These are phyloP conservation scores for Eueremaeus valkanovi DNA, from an alignment of 2,888 invertebrate genomes.

Conservation along the genomic window DNA sequence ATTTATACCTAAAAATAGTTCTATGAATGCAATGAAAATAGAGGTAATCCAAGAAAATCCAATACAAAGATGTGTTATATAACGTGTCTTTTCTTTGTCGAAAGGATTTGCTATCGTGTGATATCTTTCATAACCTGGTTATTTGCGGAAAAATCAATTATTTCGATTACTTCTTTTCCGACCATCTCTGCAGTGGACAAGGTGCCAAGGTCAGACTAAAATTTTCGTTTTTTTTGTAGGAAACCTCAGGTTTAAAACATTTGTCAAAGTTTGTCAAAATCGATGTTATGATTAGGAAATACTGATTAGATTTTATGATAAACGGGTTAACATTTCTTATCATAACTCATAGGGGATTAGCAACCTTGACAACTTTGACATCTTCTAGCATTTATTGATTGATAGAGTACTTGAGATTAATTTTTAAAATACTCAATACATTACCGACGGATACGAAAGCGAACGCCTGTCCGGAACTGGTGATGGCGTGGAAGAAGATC, in stretches of 20 bases:
- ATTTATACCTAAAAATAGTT: constrained; percentile 12
- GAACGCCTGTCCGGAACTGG: constrained; percentile 34
- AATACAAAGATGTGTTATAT: constrained; percentile 30
- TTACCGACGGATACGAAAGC: constrained; percentile 39
- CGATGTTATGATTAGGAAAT: too few relatives aligned
- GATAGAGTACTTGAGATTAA: too few relatives aligned
- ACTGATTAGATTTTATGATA: too few relatives aligned
- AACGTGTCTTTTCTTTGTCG: constrained; percentile 36
- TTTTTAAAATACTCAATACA: not conserved
- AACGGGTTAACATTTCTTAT: too few relatives aligned
- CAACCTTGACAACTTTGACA: too few relatives aligned
- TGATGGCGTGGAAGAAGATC: constrained; percentile 34
- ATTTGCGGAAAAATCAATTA: not conserved
- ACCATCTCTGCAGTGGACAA: too few relatives aligned
- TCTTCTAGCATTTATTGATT: too few relatives aligned
- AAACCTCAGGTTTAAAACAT: too few relatives aligned
- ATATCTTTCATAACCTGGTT: constrained; percentile 37
- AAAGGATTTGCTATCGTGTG: constrained; percentile 39
- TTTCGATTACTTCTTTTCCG: not conserved
- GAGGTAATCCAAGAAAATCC: constrained; percentile 31
- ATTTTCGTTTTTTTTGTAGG: too few relatives aligned
- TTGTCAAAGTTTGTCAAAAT: too few relatives aligned
- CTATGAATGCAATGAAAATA: constrained; percentile 19
- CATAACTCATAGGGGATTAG: too few relatives aligned
- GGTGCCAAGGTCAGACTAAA: too few relatives aligned